Percentiles rank a stretch among this genome's conserved stretches.
Conservation (phyloP, 2,888 invertebrate genomes). For the Sacculina carcini region DNA sequence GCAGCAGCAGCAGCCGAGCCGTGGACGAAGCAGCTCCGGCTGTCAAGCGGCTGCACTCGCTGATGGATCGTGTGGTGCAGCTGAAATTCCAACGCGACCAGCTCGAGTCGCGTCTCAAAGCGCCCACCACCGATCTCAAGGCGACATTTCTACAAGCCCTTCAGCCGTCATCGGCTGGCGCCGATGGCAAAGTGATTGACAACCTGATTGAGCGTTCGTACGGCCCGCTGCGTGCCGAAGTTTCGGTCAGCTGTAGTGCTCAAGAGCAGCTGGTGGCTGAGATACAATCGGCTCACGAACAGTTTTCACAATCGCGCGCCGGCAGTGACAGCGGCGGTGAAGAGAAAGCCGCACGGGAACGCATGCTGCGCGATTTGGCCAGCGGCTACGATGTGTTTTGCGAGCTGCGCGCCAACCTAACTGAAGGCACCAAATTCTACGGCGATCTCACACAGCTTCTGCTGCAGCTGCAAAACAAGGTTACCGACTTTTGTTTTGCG, state of each 20-base stretch:
- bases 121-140: constrained; percentile 53
- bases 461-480: constrained; percentile 86
- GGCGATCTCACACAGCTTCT: constrained; percentile 75
- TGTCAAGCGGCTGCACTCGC: constrained; percentile 35
- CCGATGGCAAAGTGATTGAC: constrained; percentile 43
- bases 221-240: constrained; percentile 44
- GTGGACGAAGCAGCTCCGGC: constrained; percentile 20
- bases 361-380: constrained; percentile 55
- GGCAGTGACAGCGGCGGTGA: constrained; percentile 30
- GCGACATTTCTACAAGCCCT: constrained; percentile 45
- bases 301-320: constrained; percentile 13
- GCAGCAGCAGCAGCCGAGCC: constrained; percentile 19
- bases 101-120: constrained; percentile 61
- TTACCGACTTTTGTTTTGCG: constrained; percentile 92
- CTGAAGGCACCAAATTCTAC: constrained; percentile 89
- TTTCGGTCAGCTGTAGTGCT: constrained; percentile 40
- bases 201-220: constrained; percentile 44
- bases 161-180: constrained; percentile 45
- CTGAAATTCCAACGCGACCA: constrained; percentile 48
- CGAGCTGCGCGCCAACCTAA: constrained; percentile 66
- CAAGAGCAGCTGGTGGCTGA: constrained; percentile 40
- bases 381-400: constrained; percentile 75
- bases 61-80: constrained; percentile 43
- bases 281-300: constrained; percentile 27
- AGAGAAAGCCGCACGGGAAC: constrained; percentile 41